Percentiles rank a stretch among this genome's conserved stretches.
phyloP scores from a whole-genome alignment of 2,888 invertebrate species.

The Gisinianus flammeolus region DNA sequence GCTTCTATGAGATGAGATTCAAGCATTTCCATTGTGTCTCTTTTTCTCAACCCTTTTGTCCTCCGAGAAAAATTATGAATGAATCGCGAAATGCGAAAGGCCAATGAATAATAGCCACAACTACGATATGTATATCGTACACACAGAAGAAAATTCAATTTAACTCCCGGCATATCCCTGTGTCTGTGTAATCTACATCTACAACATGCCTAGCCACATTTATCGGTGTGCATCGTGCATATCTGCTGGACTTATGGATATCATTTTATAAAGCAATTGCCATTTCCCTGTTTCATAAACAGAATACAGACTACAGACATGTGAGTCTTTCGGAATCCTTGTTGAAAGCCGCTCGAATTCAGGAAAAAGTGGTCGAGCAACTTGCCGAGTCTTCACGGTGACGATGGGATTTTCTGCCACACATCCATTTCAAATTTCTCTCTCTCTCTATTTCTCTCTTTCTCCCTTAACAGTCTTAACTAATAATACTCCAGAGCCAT shows the following conservation, averaged over 20 bases:
- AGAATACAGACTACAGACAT: not conserved
- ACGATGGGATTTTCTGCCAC: slow-evolving; percentile 38
- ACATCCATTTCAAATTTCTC: slow-evolving; percentile 9
- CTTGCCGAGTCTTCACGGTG: slow-evolving; percentile 28
- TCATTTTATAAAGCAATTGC: not conserved
- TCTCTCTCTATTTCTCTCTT: not conserved
- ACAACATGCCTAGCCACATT: not conserved
- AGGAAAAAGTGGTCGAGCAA: slow-evolving; percentile 35
- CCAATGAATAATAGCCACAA: slow-evolving; percentile 13
- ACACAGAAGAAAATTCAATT: not conserved
- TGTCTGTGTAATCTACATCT: not conserved
- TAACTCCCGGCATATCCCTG: not conserved
- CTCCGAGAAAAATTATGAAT: slow-evolving; percentile 32
- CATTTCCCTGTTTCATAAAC: slow-evolving; percentile 33
- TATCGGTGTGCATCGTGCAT: not conserved
- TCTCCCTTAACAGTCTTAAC: not conserved
- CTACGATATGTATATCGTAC: not conserved
- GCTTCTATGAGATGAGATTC: not conserved
- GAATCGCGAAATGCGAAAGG: slow-evolving; percentile 40
- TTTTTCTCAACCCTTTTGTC: slow-evolving; percentile 8
- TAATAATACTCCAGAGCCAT: not conserved
- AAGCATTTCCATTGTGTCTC: slow-evolving; percentile 31
- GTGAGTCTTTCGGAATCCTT: no score
- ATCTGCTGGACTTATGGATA: not conserved
- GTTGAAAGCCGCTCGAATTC: slow-evolving; percentile 18